These are phyloP conservation scores for Papilio protenor DNA, from an alignment of 2,888 invertebrate genomes.

Conservation along the genomic window DNA sequence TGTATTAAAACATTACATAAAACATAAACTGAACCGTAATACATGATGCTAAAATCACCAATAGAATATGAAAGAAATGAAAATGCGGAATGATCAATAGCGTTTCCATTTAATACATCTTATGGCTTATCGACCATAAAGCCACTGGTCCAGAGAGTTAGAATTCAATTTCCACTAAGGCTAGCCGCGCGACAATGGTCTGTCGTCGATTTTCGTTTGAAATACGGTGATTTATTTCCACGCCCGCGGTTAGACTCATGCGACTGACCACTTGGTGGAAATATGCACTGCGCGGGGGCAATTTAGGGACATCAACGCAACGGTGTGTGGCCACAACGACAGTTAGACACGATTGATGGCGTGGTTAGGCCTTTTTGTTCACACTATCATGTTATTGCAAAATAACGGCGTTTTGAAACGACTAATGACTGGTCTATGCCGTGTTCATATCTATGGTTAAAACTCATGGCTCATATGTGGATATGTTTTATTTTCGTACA, in stretches of 20 bases:
- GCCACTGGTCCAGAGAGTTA: background rate
- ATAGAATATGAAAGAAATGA: too few relatives aligned
- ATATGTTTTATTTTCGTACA: background rate
- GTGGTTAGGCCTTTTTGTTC: constrained; percentile 13
- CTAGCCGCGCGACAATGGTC: background rate
- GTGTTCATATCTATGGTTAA: background rate
- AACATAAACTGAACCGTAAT: too few relatives aligned
- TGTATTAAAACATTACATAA: background rate
- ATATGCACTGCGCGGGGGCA: constrained; percentile 3
- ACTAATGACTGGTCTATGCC: constrained; percentile 3
- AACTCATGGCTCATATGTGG: background rate
- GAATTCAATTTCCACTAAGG: background rate
- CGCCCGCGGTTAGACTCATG: background rate
- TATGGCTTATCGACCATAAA: background rate
- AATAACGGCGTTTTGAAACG: constrained; percentile 15
- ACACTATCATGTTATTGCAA: constrained; percentile 17
- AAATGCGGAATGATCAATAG: background rate
- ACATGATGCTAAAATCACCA: too few relatives aligned
- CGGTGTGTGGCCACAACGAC: constrained; percentile 21
- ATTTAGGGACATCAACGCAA: constrained; percentile 34
- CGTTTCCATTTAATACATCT: background rate
- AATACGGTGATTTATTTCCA: background rate
- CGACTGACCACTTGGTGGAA: background rate
- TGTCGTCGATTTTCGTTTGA: background rate
- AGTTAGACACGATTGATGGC: constrained; percentile 12